Evolutionary conservation across 2,888 invertebrate genomes (phyloP).

Genomic region (Criorhina ranunculi): DNA sequence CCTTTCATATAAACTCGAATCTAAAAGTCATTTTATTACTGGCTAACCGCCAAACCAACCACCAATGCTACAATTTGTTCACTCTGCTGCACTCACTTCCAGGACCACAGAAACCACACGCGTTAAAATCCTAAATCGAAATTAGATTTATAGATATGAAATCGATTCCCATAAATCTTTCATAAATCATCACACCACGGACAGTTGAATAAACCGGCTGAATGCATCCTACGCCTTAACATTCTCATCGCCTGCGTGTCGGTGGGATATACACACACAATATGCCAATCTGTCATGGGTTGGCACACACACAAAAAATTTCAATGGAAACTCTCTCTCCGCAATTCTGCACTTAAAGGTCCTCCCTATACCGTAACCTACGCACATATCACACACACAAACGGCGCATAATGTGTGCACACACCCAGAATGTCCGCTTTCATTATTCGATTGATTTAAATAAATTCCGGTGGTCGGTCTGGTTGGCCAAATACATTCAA

Average conservation of each 20-base stretch:
- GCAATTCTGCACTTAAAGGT: slow-evolving; percentile 4
- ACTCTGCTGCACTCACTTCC: neutral
- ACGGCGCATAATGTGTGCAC: slow-evolving; percentile 5
- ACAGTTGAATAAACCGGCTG: slow-evolving; percentile 37
- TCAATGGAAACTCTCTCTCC: slow-evolving; percentile 4
- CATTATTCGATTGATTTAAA: slow-evolving; percentile 76
- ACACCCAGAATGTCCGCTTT: slow-evolving; percentile 32
- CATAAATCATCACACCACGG: slow-evolving; percentile 70
- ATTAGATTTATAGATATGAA: slow-evolving; percentile 66
- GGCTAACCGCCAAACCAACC: neutral
- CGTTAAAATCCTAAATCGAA: slow-evolving; percentile 61
- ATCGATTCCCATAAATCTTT: slow-evolving; percentile 72
- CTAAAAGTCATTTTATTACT: no score
- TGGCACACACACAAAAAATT: neutral
- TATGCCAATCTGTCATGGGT: slow-evolving; percentile 41
- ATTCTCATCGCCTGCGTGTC: neutral
- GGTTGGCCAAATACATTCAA: slow-evolving; percentile 71
- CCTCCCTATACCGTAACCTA: neutral
- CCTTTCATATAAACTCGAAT: no score
- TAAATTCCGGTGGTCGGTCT: slow-evolving; percentile 68
- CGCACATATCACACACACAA: slow-evolving; percentile 7
- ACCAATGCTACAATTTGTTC: neutral
- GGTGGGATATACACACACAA: neutral
- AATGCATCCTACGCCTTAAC: slow-evolving; percentile 30
- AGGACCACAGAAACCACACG: slow-evolving; percentile 33